phyloP scores from a whole-genome alignment of 2,888 invertebrate species.

The Lasioglossum pauxillum region DNA sequence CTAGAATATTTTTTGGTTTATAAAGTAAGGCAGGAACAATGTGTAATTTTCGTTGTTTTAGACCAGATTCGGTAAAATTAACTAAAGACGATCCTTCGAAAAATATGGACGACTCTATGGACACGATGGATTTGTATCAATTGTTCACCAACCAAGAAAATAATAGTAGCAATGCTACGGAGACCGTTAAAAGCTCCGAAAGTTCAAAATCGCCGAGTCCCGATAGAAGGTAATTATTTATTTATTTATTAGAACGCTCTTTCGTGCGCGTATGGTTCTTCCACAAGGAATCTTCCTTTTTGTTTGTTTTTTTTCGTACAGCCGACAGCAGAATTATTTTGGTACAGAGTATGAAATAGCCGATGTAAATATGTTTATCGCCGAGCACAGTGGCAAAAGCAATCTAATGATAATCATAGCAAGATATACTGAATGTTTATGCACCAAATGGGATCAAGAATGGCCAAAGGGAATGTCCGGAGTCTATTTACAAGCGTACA shows the following conservation, averaged over 20 bases:
- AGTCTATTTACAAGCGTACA: constrained; percentile 87
- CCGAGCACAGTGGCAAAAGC: constrained; percentile 82
- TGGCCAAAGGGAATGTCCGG: constrained; percentile 88
- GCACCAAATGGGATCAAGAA: constrained; percentile 87
- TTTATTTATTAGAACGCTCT: constrained; percentile 1
- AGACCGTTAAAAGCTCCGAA: constrained; percentile 76
- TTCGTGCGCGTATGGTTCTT: not conserved
- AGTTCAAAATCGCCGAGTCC: constrained; percentile 81
- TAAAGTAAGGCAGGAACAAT: constrained; percentile 20
- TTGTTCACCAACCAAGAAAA: constrained; percentile 86
- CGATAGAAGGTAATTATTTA: constrained; percentile 65
- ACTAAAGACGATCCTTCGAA: constrained; percentile 83
- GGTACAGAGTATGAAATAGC: constrained; percentile 87
- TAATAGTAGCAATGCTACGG: constrained; percentile 69
- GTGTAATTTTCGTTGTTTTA: constrained; percentile 64
- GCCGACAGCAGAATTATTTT: constrained; percentile 86
- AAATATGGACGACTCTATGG: constrained; percentile 86
- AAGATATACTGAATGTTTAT: constrained; percentile 87
- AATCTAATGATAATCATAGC: constrained; percentile 87
- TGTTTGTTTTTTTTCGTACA: constrained; percentile 25
- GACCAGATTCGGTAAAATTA: constrained; percentile 83
- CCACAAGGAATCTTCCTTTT: constrained; percentile 1
- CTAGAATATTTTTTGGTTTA: constrained; percentile 29
- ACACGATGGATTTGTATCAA: constrained; percentile 88
- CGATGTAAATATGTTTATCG: constrained; percentile 88